Base-by-base conservation (phyloP, 2,113 vertebrate genomes). In the Saguinus midas region DNA sequence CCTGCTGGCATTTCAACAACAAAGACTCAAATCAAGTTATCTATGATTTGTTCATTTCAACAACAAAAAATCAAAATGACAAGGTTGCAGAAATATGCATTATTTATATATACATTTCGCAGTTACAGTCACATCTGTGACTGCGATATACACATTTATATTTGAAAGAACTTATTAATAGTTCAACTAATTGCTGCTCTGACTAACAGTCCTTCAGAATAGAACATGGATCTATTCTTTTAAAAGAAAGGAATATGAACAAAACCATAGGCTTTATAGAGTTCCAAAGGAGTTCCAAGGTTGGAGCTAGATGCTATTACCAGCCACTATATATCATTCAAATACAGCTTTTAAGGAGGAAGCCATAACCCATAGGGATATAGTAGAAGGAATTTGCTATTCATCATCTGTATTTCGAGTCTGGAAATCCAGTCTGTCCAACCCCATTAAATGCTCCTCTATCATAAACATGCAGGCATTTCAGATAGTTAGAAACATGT, bases 321-420 rank as follows among this genome's bases (percentile, higher is more conserved):
- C 86, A 98, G 96, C 96, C 96, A 98, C 97, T 98, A 97, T 98
- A 98, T 98, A 98, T 99, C 98, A 98, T 98, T 98, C 97, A 98
- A 98, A 98, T 85, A 89, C 94, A 97, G 96, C 97, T 98, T 98
- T 98, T 98, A 98, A 98, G 98, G 96, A 98, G 97, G 98, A 98
- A 98, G 98, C 98, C 97, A 97, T 98, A 98, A 97, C 97, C 98
- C 98, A 97, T 94, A 94, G 98, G 98, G 98, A 98, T 98, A 98
- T 98, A 98, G 98, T 98, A 93, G 93, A 64, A 98, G 95, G 98
- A 98, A 98, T 99, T 98, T 98, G 98, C 97, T 98, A 98, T 99
- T 99, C 97, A 98, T 98, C 98, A 98, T 98, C 98, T 98, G 97
- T 97, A 98, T 98, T 98, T 98, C 98, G 97, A 98, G 96, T 98